phyloP scores from a whole-genome alignment of 2,888 invertebrate genomes.

The Dicyrtomina minuta region DNA sequence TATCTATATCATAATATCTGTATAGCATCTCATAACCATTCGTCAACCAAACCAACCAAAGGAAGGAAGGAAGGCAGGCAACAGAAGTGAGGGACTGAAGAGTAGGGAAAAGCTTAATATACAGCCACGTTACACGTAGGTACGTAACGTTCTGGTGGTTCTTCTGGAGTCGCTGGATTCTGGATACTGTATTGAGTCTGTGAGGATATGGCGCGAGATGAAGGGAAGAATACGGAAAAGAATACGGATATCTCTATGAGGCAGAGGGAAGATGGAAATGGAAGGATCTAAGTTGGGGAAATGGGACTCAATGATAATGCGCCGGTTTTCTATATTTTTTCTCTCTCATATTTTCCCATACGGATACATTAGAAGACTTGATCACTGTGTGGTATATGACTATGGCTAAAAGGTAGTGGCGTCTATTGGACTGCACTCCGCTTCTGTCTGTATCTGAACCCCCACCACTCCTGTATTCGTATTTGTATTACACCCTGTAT shows the following conservation, averaged over 20 bases:
- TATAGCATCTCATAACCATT: conserved; percentile 25
- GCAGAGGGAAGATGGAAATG: not conserved
- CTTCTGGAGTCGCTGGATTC: too few relatives aligned
- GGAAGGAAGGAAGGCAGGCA: conserved; percentile 11
- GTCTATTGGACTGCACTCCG: not conserved
- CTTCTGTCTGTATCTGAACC: not conserved
- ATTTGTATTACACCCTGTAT: not conserved
- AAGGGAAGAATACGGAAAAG: not conserved
- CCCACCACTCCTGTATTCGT: not conserved
- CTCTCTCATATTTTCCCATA: not conserved
- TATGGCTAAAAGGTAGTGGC: too few relatives aligned
- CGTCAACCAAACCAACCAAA: conserved; percentile 35
- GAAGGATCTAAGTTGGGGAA: not conserved
- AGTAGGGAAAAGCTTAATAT: not conserved
- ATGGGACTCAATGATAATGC: conserved; percentile 1
- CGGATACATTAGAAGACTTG: conserved; percentile 4
- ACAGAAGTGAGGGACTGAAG: conserved; percentile 1
- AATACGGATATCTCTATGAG: not conserved
- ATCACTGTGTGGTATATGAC: too few relatives aligned
- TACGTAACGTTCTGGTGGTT: not conserved
- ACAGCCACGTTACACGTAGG: too few relatives aligned
- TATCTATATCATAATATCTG: too few relatives aligned
- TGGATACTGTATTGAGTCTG: not conserved
- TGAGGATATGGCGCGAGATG: not conserved
- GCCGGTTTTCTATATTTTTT: not conserved